Evolutionary conservation across 2,113 vertebrate genomes (phyloP), one percentile per base, ranked within the genome.

Genomic region (Nothoprocta pentlandii): DNA sequence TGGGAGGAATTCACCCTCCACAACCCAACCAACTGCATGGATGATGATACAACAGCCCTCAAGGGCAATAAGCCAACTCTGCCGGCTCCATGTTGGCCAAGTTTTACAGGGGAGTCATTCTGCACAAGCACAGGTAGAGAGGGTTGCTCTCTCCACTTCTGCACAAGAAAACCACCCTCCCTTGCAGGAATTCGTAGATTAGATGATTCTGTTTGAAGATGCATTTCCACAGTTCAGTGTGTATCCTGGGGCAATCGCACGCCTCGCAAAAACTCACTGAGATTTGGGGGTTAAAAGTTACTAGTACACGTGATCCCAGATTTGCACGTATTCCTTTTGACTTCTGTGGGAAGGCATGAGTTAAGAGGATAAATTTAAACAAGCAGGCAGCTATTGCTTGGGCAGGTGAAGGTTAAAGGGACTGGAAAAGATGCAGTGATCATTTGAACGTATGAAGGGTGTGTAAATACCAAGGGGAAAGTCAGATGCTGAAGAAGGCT

Each of bases 381-480:
- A 93, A 96, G 30, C 26, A 54, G 39, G 91, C 73, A 95, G 90
- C 53, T 68, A 71, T 84, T 83, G 44, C 85, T 87, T 92, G 77
- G 74, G 49, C 90, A 84, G 30, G 62, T 62, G 62, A 84, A 92
- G 53, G 73, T 56, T 93, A 76, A 88, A 90, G 58, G 39, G 47
- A 81, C 54, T 94, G 83, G 44, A 75, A 92, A 79, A 74, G 93
- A 92, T 89, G 47, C 62, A 68, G 30, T 2, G n/a, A 79, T 69
- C 80, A 69, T 93, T 36, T 92, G 83, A 66, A 64, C 92, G 62
- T 59, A 80, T 4, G 49, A 89, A 91, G 95, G 94, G 95, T 91
- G 95, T 96, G 94, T 93, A 88, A 94, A 68, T 53, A 81, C 90
- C 94, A 90, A 77, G 88, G 77, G 87, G 59, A 93, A 93, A 90